Evolutionary conservation across 53 echinoderm and acorn worm species (phyloP), one percentile per base, ranked within the genome.

Genomic region (Echinometra lucunter): DNA sequence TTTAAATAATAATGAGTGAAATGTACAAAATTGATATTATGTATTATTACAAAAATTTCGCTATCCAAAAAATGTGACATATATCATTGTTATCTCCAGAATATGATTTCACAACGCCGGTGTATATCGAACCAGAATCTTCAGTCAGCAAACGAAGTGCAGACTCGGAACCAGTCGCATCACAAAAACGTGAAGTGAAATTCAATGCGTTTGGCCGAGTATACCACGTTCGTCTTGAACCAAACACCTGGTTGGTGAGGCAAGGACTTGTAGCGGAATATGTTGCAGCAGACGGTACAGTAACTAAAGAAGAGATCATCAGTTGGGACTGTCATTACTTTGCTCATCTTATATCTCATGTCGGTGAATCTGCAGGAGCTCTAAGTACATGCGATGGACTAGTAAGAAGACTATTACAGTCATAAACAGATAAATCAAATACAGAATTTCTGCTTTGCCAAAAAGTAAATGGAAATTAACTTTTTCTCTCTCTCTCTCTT

Each of bases 311-410:
- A 66, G 81, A 95, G 27, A 66, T 91, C 18, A 37, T 12, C 40
- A 66, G 69, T 58, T 37, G 94, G 32, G 94, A 95, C 44, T 97
- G 98, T n/a, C 93, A 93, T 45, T 98, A 98, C 89, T 95, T 92
- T 74, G 98, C 96, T 15, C 44, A 95, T 32, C 58, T 97, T 21
- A 4, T 92, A n/a, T 92, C 92, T 13, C 92, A 92, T 74, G 94
- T 93, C 25, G 94, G 94, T 45, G 88, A 92, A 38, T 96, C 96
- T 18, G 92, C 94, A 0, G 94, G 96, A 27, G 98, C 98, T 55
- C 74, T 98, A 49, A 98, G 97, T 88, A 94, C 96, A 75, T 98
- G 98, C 74, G 93, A 98, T 80, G 98, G 98, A 82, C 81, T 98
- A 96, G 98, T 98, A 92, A 83, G 83, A 83, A 1, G 23, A 63